Evolutionary conservation across 2,888 invertebrate genomes (phyloP).

Genomic region (Rhaphigaster nebulosa): DNA sequence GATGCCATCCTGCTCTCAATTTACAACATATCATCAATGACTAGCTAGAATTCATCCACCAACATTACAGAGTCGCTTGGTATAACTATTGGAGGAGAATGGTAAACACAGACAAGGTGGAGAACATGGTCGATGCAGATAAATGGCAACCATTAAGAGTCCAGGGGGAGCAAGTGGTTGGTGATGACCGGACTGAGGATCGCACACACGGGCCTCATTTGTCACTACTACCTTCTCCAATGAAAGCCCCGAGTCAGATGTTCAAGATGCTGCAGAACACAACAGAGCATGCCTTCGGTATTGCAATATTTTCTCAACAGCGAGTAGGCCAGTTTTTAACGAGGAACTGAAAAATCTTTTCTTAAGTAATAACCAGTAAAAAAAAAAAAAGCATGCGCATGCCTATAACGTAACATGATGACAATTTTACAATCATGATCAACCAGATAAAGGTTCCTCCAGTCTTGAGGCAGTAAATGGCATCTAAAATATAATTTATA

Average conservation of each 20-base stretch:
- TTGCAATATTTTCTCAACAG: neutral
- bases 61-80: neutral
- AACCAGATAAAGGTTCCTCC: too few species aligned
- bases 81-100: neutral
- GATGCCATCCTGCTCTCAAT: too few species aligned
- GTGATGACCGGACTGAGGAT: neutral
- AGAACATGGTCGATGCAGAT: neutral
- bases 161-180: neutral
- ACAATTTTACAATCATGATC: too few species aligned
- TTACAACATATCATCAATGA: too few species aligned
- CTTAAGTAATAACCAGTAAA: too few species aligned
- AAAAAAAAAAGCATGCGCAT: too few species aligned
- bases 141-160: neutral
- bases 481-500: too few species aligned
- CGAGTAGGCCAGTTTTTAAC: accelerated
- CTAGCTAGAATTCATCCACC: too few species aligned
- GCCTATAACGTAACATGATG: too few species aligned
- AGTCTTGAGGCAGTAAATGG: too few species aligned
- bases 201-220: neutral
- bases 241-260: neutral
- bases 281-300: neutral
- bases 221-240: neutral
- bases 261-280: neutral
- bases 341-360: neutral
- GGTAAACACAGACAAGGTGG: neutral